A percentile compares a stretch with the other conserved stretches of the same genome.
Evolutionary conservation across 2,888 invertebrate species (phyloP).

Genomic region (Disparrhopalites patrizii): DNA sequence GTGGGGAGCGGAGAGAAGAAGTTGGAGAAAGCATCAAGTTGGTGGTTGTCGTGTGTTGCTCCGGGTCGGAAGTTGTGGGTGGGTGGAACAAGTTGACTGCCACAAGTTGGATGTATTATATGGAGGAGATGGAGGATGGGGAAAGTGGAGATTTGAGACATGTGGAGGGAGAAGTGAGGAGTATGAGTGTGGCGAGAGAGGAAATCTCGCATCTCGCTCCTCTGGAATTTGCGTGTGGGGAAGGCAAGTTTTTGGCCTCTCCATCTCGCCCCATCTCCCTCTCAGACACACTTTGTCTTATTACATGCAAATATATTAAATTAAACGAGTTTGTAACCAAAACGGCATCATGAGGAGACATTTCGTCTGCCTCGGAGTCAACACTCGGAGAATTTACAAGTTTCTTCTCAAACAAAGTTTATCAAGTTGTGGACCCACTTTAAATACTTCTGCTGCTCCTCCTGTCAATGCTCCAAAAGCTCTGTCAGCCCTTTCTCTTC

Average conservation of each 20-base stretch:
- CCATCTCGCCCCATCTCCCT: neutral
- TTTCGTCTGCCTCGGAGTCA: neutral
- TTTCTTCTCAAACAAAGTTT: too few relatives aligned
- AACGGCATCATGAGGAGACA: neutral
- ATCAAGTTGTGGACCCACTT: too few relatives aligned
- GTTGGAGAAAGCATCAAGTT: neutral
- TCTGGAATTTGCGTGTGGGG: neutral
- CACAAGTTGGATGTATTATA: neutral
- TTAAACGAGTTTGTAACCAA: slow-evolving; percentile 1
- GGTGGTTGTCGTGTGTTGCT: neutral
- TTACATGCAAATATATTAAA: slow-evolving; percentile 20
- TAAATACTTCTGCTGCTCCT: too few relatives aligned
- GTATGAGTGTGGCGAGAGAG: neutral
- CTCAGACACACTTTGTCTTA: slow-evolving; percentile 6
- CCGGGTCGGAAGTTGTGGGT: too few relatives aligned
- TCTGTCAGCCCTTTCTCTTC: too few relatives aligned
- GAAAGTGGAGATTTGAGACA: neutral
- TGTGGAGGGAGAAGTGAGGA: neutral
- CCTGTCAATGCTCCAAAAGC: too few relatives aligned
- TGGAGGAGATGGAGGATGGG: neutral
- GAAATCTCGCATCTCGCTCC: neutral
- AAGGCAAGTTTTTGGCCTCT: too few relatives aligned
- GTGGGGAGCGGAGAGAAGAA: neutral
- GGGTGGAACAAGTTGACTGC: neutral
- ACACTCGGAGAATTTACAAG: too few relatives aligned